A percentile compares a stretch with the other conserved stretches of the same genome.
Conservation (phyloP, 2,888 invertebrate genomes). For the Sycophila texana region DNA sequence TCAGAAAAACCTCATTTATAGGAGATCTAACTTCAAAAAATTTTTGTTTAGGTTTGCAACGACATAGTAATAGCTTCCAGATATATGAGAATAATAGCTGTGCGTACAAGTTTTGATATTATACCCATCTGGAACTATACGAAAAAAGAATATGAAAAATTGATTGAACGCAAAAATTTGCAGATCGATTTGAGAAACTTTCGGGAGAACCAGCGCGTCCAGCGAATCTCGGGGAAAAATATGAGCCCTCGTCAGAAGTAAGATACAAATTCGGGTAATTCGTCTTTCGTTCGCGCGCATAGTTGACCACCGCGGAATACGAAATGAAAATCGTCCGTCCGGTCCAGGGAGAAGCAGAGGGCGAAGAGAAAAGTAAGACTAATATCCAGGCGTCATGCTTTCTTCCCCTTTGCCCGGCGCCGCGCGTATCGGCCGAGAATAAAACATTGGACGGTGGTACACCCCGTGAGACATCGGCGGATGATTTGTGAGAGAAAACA, state of each 20-base stretch:
- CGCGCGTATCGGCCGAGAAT: constrained; percentile 62
- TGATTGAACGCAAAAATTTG: too few species aligned
- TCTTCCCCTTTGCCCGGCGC: constrained; percentile 11
- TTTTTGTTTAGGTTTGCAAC: too few species aligned
- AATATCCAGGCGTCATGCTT: constrained; percentile 26
- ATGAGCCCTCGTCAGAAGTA: background rate
- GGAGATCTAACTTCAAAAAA: too few species aligned
- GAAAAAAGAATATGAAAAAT: too few species aligned
- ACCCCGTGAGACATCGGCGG: constrained; percentile 73
- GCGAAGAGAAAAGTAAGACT: constrained; percentile 42
- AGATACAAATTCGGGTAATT: constrained; percentile 24
- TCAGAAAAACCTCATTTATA: too few species aligned
- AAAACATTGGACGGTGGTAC: constrained; percentile 69
- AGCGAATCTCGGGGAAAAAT: background rate
- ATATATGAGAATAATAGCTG: too few species aligned
- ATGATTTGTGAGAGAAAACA: constrained; percentile 75
- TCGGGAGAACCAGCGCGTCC: too few species aligned
- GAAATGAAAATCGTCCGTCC: constrained; percentile 50
- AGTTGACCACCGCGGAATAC: constrained; percentile 52
- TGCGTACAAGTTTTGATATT: too few species aligned
- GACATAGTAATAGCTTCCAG: too few species aligned
- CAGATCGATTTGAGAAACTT: too few species aligned
- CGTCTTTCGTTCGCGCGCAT: constrained; percentile 31
- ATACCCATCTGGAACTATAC: too few species aligned
- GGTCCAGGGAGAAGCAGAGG: background rate